Percentiles rank a stretch among this genome's conserved stretches.
Evolutionary conservation across 2,797 vertebrate species (phyloP).

Genomic region (Galaxias olidus): DNA sequence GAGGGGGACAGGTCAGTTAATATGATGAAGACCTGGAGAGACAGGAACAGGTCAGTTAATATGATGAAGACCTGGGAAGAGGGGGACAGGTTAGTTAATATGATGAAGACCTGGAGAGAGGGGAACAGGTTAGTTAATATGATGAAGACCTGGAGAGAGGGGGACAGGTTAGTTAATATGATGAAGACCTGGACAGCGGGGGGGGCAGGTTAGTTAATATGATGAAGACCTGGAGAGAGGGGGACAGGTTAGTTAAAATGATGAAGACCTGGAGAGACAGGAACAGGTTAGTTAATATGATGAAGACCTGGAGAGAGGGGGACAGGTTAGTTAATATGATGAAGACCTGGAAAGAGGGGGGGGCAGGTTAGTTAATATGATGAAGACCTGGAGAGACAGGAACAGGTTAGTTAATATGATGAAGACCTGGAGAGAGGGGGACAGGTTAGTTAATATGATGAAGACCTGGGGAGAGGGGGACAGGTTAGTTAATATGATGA

Average conservation of each 20-base stretch:
- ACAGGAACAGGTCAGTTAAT: not conserved
- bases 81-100: constrained; percentile 22
- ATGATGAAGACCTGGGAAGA: not conserved
- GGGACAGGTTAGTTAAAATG: constrained; percentile 22
- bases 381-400: not conserved
- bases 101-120: no score
- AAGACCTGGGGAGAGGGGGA: not conserved
- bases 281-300: not conserved
- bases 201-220: not conserved
- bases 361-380: not conserved
- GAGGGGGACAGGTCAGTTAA: not conserved
- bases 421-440: not conserved
- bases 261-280: not conserved
- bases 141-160: not conserved
- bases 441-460: not conserved
- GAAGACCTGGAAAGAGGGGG: no score
- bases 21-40: not conserved
- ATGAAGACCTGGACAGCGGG: no score
- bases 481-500: constrained; percentile 21
- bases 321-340: constrained; percentile 18
- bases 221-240: not conserved
- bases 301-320: not conserved
- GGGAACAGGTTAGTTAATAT: not conserved
- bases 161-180: constrained; percentile 22
- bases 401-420: constrained; percentile 20